Percentiles rank a stretch among this genome's conserved stretches.
phyloP scores from a whole-genome alignment of 2,113 vertebrate genomes.

The Festucalex cinctus region DNA sequence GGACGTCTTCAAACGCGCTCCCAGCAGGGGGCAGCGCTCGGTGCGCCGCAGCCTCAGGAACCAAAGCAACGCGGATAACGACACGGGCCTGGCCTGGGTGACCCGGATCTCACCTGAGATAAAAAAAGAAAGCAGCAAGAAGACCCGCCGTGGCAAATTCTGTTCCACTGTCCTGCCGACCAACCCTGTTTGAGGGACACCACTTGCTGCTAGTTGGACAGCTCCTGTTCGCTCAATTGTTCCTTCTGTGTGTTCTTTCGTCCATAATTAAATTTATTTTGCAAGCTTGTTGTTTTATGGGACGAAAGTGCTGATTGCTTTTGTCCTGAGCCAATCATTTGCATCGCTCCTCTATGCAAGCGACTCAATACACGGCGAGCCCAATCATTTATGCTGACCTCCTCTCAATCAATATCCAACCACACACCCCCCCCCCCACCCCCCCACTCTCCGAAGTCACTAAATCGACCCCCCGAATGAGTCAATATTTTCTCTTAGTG shows the following conservation, averaged over 20 bases:
- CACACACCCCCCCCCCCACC: slow-evolving; percentile 50
- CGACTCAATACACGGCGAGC: slow-evolving; percentile 47
- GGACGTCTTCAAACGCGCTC: slow-evolving; percentile 64
- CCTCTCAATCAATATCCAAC: slow-evolving; percentile 50
- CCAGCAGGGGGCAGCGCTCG: slow-evolving; percentile 51
- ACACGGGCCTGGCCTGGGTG: slow-evolving; percentile 67
- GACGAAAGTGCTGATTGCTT: slow-evolving; percentile 4
- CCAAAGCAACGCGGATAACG: slow-evolving; percentile 21
- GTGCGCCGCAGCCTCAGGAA: slow-evolving; percentile 76
- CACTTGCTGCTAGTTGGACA: slow-evolving; percentile 5
- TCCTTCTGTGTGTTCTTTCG: neutral
- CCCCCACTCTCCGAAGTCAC: slow-evolving; percentile 55
- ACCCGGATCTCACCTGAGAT: slow-evolving; percentile 53
- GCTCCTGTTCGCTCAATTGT: neutral
- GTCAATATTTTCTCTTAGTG: slow-evolving; percentile 44
- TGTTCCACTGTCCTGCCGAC: slow-evolving; percentile 4
- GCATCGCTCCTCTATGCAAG: slow-evolving; percentile 36
- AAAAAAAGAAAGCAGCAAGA: slow-evolving; percentile 35
- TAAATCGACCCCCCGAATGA: slow-evolving; percentile 27
- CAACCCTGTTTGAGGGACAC: slow-evolving; percentile 7
- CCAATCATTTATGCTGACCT: slow-evolving; percentile 55
- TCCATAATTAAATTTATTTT: slow-evolving; percentile 12
- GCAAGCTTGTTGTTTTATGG: slow-evolving; percentile 12
- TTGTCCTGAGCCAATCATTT: slow-evolving; percentile 33
- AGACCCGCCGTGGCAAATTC: slow-evolving; percentile 26